These are phyloP conservation scores for Empis stercorea DNA, from an alignment of 2,888 invertebrate genomes.

Conservation along the genomic window DNA sequence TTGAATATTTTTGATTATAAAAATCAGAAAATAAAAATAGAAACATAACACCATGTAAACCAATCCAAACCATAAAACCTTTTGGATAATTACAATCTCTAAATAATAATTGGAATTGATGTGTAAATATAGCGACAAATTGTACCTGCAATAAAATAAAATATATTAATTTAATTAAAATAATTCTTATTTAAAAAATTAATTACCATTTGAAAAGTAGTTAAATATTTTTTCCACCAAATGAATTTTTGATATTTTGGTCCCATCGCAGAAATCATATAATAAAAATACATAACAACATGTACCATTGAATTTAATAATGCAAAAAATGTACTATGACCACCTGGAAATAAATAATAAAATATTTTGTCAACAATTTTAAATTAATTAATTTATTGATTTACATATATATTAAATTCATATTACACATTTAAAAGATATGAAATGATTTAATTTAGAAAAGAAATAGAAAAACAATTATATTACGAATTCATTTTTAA, in stretches of 20 bases:
- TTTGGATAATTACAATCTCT: conserved; percentile 85
- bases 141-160: conserved; percentile 62
- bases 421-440: too few relatives aligned
- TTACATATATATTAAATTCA: too few relatives aligned
- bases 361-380: too few relatives aligned
- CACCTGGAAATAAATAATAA: conserved; percentile 47
- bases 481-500: too few relatives aligned
- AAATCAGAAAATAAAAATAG: conserved; percentile 89
- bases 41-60: conserved; percentile 86
- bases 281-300: conserved; percentile 95
- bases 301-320: conserved; percentile 90
- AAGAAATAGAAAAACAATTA: too few relatives aligned
- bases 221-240: conserved; percentile 97
- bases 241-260: conserved; percentile 85
- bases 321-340: conserved; percentile 93
- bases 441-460: too few relatives aligned
- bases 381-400: too few relatives aligned
- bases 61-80: conserved; percentile 87
- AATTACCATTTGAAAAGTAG: conserved; percentile 83
- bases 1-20: conserved; percentile 70
- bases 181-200: too few relatives aligned
- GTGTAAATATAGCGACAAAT: conserved; percentile 81
- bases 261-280: conserved; percentile 90
- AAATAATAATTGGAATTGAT: conserved; percentile 84
- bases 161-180: too few relatives aligned